Percentiles rank a stretch among this genome's conserved stretches.
These are phyloP conservation scores for Scalopus aquaticus DNA, from an alignment of 2,113 vertebrate genomes.

Conservation along the genomic window DNA sequence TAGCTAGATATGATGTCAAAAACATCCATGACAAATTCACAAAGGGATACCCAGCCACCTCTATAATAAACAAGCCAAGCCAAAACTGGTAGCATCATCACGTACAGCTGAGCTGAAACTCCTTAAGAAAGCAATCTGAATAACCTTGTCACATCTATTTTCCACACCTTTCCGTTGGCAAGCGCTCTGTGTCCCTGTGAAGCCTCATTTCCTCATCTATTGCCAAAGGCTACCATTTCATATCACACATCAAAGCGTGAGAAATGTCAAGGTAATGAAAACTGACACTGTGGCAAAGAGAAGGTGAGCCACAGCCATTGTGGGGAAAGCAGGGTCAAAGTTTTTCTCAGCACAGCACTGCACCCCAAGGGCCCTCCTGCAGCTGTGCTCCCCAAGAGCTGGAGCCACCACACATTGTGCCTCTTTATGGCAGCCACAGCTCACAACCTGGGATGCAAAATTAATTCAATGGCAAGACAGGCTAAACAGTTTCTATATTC, in stretches of 20 bases:
- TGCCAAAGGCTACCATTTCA: conserved; percentile 73
- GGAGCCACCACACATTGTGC: not conserved
- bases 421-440: not conserved
- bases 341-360: not conserved
- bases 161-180: conserved; percentile 69
- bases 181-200: conserved; percentile 18
- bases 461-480: not conserved
- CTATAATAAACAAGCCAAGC: not conserved
- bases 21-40: not conserved
- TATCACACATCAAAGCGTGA: conserved; percentile 69
- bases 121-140: conserved; percentile 69
- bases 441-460: not conserved
- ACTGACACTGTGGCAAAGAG: conserved; percentile 47
- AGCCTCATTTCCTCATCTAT: conserved; percentile 73
- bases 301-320: conserved; percentile 31
- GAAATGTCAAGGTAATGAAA: conserved; percentile 75
- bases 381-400: not conserved
- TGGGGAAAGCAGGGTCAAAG: conserved; percentile 1
- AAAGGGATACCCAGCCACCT: not conserved
- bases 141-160: conserved; percentile 77
- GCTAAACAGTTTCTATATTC: not conserved
- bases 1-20: not conserved
- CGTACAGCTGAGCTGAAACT: not conserved
- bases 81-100: not conserved
- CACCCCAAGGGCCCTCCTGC: no score